Evolutionary conservation across 2,888 invertebrate genomes (phyloP).

Genomic region (Orgyia antiqua): DNA sequence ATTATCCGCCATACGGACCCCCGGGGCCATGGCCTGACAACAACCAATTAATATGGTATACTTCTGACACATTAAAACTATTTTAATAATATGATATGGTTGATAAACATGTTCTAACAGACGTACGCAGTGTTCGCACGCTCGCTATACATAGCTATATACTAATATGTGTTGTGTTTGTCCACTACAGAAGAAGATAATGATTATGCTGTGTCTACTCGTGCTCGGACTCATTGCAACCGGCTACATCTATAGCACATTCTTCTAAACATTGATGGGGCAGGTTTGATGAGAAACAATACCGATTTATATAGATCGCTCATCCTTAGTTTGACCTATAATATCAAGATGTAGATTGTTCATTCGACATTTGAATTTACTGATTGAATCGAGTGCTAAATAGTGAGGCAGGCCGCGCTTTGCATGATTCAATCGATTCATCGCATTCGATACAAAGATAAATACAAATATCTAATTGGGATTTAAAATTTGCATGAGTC

Average conservation of each 20-base stretch:
- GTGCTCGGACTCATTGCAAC: constrained; percentile 85
- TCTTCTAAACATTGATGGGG: constrained; percentile 68
- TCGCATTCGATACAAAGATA: constrained; percentile 26
- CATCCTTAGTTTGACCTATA: constrained; percentile 47
- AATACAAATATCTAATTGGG: constrained; percentile 26
- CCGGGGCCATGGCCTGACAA: too few species aligned
- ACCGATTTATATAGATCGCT: constrained; percentile 41
- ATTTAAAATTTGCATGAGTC: constrained; percentile 54
- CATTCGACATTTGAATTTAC: constrained; percentile 11
- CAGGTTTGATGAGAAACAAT: constrained; percentile 66
- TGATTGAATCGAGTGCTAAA: not conserved
- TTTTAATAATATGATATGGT: too few species aligned
- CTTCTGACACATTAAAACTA: too few species aligned
- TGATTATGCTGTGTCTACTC: constrained; percentile 93
- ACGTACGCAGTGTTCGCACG: constrained; percentile 27
- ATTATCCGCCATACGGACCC: too few species aligned
- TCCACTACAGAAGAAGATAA: constrained; percentile 92
- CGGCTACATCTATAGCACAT: constrained; percentile 75
- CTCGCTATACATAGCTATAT: constrained; percentile 48
- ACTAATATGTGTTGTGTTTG: constrained; percentile 65
- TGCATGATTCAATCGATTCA: constrained; percentile 19
- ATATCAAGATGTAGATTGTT: constrained; percentile 26
- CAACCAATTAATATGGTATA: too few species aligned
- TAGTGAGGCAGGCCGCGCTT: constrained; percentile 17
- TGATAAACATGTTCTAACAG: not conserved